Evolutionary conservation across 1,140 invertebrate genomes (phyloP).

Genomic region (Chelonus insularis): DNA sequence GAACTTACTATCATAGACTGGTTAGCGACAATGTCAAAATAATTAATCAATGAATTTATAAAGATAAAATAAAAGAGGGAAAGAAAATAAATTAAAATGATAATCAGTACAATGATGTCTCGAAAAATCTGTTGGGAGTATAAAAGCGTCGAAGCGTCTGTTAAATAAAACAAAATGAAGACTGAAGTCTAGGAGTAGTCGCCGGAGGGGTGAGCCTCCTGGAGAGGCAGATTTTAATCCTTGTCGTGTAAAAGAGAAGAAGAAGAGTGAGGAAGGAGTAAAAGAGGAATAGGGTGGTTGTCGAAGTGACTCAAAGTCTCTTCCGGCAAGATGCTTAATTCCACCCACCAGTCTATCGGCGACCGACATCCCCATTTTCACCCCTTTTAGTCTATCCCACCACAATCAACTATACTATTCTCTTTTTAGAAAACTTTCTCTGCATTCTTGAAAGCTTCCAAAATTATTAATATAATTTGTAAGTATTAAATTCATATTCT

Average conservation of each 20-base stretch:
- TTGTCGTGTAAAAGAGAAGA: constrained; percentile 42
- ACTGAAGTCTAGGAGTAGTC: constrained; percentile 21
- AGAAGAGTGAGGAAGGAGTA: constrained; percentile 38
- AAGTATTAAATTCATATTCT: neutral
- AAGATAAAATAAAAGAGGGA: neutral
- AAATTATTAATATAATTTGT: neutral
- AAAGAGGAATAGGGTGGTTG: constrained; percentile 36
- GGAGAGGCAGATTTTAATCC: constrained; percentile 59
- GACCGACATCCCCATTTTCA: constrained; percentile 36
- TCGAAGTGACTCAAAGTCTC: constrained; percentile 60
- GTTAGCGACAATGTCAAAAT: neutral
- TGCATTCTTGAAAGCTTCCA: constrained; percentile 10
- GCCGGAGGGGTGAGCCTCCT: constrained; percentile 33
- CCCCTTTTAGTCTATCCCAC: constrained; percentile 27
- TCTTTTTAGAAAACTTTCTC: neutral
- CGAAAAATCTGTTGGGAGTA: constrained; percentile 3
- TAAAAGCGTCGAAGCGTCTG: constrained; percentile 7
- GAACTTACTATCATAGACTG: neutral
- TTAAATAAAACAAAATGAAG: constrained; percentile 21
- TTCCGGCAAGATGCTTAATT: constrained; percentile 62
- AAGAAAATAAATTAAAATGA: neutral
- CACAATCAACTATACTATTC: constrained; percentile 14
- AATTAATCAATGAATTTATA: neutral
- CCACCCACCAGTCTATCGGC: constrained; percentile 37
- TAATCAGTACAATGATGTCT: neutral